Evolutionary conservation across 2,888 invertebrate species (phyloP), one percentile per base, ranked within the genome.

Genomic region (Mythimna lalbum): DNA sequence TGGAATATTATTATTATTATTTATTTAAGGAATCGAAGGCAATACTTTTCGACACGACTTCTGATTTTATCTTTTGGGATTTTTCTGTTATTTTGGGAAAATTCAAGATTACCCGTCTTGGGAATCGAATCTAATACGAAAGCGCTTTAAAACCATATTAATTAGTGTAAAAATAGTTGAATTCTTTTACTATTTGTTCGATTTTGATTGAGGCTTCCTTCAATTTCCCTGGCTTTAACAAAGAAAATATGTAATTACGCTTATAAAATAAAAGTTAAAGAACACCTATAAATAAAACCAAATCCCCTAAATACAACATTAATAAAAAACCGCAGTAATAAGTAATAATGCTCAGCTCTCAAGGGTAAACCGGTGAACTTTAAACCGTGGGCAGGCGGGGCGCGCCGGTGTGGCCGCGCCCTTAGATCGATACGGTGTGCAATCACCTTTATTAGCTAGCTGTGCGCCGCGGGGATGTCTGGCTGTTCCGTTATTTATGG

Each of bases 331-430:
- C 62, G 57, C 56, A 31, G n/a, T 64, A 63, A 33, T 67, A 62
- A 64, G 27, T 73, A 43, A 72, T n/a, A 57, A 57, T 12, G 6
- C 27, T 59, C 33, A 10, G 33, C 14, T 56, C 36, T 57, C 73
- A 64, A 81, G 82, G 73, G 64, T 67, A 59, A 66, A 63, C 49
- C n/a, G 50, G 19, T 64, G n/a, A 76, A 69, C 64, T 76, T 71
- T 73, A 60, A 82, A 73, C 59, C 63, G 53, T 23, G 47, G 53
- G 55, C 43, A 53, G 39, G 64, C 23, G 69, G 79, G 84, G 86
- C 50, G 87, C 67, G 83, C 80, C 71, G 78, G 86, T 84, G 69
- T 77, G 70, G 82, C 81, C 88, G 82, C 90, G 62, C 90, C 90
- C 78, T 82, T 81, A 86, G 69, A 87, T 89, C 90, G 78, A 90